Evolutionary conservation across 2,888 invertebrate genomes (phyloP), one percentile per base, ranked within the genome.

Genomic region (Drosophila mimica): DNA sequence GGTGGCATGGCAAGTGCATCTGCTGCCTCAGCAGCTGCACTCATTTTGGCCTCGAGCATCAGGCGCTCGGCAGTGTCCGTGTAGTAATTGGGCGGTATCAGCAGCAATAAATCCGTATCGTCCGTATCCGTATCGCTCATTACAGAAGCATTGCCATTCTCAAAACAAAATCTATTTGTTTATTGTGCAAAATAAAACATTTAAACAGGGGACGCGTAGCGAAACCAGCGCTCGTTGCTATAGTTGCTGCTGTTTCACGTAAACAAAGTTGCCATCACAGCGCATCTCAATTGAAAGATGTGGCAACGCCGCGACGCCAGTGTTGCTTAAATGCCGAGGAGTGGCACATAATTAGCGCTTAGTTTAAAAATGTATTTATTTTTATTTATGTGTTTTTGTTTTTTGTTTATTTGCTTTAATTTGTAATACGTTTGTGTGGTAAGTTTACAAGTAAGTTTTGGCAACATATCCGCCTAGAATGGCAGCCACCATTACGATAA

Each of bases 61-160:
- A 79, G 94, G 94, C 78, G 94, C 93, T 86, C 83, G 5, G 90
- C 85, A 13, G 79, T 76, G n/a, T 95, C 94, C 34, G 94, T 91
- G 28, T 76, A 96, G 88, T 96, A 95, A 92, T 96, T 95, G 17
- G 97, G 97, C 73, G 97, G 96, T 91, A 97, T 96, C 83, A 96
- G 93, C 84, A 97, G 93, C 77, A 97, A 94, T 89, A 96, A 95
- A 93, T 97, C 97, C 6, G 97, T 97, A 93, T 97, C 97, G 94
- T 97, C 97, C 73, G 95, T 95, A 91, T 96, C 96, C 93, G 95
- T 95, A 57, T 76, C 86, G 61, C 86, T 87, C 87, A 88, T 88
- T 48, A 79, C 88, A 74, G 40, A 52, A 60, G 56, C 79, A 79
- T 79, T 34, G 7, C 53, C 9, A 48, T 31, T 63, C 59, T 57